These are phyloP conservation scores for Oedothorax gibbosus DNA, from an alignment of 1,140 invertebrate species.

Conservation along the genomic window DNA sequence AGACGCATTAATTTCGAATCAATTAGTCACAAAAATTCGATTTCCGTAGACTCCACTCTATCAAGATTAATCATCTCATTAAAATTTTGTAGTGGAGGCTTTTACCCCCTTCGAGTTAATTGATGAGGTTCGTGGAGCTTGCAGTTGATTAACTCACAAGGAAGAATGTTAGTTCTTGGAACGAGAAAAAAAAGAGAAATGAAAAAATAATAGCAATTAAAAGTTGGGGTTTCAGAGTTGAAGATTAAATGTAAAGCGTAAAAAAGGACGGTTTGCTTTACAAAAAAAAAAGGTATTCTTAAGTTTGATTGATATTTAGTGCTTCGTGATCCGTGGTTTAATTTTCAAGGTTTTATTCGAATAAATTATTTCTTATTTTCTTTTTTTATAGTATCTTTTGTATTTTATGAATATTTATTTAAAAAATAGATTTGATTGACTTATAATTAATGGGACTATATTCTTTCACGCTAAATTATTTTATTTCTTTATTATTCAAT, in stretches of 20 bases:
- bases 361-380: no score
- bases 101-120: slow-evolving; percentile 53
- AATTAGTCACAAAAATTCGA: slow-evolving; percentile 60
- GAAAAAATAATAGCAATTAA: slow-evolving; percentile 55
- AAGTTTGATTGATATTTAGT: slow-evolving; percentile 44
- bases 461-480: no score
- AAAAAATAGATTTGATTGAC: no score
- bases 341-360: neutral
- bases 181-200: slow-evolving; percentile 25
- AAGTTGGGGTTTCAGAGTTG: slow-evolving; percentile 31
- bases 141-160: slow-evolving; percentile 51
- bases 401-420: no score
- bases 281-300: slow-evolving; percentile 20
- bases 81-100: slow-evolving; percentile 57
- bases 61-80: slow-evolving; percentile 60
- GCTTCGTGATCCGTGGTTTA: slow-evolving; percentile 12
- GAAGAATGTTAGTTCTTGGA: slow-evolving; percentile 12
- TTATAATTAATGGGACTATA: no score
- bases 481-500: no score
- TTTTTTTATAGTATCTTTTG: no score
- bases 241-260: slow-evolving; percentile 28
- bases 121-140: slow-evolving; percentile 43
- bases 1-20: slow-evolving; percentile 59
- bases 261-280: slow-evolving; percentile 10
- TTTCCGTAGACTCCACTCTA: slow-evolving; percentile 35